These are phyloP conservation scores for Limanda limanda DNA, from an alignment of 2,113 vertebrate species.

Conservation along the genomic window DNA sequence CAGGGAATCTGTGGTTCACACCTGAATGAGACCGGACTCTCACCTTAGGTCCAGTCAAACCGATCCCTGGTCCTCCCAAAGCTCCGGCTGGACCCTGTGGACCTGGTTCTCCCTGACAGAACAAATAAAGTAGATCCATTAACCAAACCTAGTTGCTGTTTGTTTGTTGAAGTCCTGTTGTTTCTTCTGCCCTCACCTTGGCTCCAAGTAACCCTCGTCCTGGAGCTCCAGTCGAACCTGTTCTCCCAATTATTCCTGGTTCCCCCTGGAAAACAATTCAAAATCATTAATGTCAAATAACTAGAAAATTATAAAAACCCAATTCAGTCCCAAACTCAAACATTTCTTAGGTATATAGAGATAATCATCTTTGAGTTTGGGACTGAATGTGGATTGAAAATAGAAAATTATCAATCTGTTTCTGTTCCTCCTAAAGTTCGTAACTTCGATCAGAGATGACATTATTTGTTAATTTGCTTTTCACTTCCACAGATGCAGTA, in stretches of 20 bases:
- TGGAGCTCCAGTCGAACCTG: conserved; percentile 67
- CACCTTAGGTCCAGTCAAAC: conserved; percentile 85
- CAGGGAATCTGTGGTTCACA: neutral
- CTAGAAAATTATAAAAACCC: no score
- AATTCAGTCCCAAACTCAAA: no score
- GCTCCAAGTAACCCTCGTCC: conserved; percentile 74
- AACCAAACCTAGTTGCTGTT: neutral
- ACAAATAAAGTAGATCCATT: neutral
- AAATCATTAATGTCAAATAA: neutral
- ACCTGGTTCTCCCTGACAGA: conserved; percentile 85
- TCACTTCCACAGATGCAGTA: no score
- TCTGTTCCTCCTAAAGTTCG: no score
- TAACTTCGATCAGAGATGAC: no score
- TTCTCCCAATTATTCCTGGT: conserved; percentile 70
- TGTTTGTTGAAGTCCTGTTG: neutral
- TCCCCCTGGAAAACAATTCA: conserved; percentile 70
- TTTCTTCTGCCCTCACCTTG: conserved; percentile 63
- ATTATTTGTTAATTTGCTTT: no score
- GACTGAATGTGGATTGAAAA: no score
- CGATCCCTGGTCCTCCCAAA: conserved; percentile 80
- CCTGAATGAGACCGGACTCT: conserved; percentile 23
- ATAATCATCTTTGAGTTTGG: no score
- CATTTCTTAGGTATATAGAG: no score
- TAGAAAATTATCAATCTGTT: no score
- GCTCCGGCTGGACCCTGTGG: conserved; percentile 81